phyloP scores from a whole-genome alignment of 2,797 vertebrate species.

The Calcarius lapponicus region DNA sequence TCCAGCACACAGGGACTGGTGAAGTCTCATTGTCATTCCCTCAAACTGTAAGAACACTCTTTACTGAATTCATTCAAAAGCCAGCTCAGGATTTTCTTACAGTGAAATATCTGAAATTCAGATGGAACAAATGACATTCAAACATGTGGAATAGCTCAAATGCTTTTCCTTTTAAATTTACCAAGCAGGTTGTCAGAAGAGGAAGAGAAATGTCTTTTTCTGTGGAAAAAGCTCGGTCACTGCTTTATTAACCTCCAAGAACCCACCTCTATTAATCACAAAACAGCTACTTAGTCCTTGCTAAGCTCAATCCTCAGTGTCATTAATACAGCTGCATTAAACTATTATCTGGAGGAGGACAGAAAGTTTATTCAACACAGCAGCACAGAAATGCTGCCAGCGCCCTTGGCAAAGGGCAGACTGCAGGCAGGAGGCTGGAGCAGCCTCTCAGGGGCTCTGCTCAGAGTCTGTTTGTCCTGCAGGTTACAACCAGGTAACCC shows the following conservation, averaged over 20 bases:
- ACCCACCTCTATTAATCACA: neutral
- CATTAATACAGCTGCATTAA: neutral
- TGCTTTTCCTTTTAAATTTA: neutral
- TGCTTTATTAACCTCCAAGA: conserved; percentile 37
- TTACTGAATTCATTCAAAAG: neutral
- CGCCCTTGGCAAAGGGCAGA: neutral
- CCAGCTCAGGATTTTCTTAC: neutral
- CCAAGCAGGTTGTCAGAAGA: conserved; percentile 5
- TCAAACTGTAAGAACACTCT: neutral
- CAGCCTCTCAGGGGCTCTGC: neutral
- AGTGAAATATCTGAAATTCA: conserved; percentile 32
- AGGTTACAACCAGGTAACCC: neutral
- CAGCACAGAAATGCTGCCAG: neutral
- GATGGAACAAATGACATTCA: conserved; percentile 26
- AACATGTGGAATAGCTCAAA: conserved; percentile 30
- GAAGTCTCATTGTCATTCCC: neutral
- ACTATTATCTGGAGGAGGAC: neutral
- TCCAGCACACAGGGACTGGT: neutral
- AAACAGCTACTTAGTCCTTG: conserved; percentile 14
- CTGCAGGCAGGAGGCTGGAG: neutral
- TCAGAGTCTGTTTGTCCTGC: neutral
- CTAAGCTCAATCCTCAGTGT: neutral
- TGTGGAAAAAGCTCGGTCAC: neutral
- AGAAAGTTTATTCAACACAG: neutral
- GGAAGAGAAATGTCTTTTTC: neutral